Evolutionary conservation across 30 jellyfish, hydroid and myxozoan species (phyloP).

Genomic region (Aurelia coerulea): DNA sequence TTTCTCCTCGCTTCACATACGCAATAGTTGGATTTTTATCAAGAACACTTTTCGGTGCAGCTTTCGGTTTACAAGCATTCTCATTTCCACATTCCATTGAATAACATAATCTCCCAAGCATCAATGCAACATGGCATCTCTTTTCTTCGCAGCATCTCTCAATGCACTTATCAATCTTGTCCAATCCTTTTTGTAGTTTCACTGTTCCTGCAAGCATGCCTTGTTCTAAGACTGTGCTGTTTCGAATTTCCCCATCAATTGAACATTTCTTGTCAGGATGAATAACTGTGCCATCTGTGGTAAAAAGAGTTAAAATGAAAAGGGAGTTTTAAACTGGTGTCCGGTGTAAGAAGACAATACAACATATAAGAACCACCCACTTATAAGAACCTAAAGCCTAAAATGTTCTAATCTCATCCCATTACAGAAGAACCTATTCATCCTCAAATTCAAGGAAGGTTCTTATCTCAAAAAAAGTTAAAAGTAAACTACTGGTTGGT

Average conservation of each 20-base stretch:
- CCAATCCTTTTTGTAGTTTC: constrained; percentile 74
- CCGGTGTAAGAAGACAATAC: no score
- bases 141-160: constrained; percentile 89
- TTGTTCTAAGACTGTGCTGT: constrained; percentile 82
- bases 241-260: constrained; percentile 86
- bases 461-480: no score
- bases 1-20: constrained; percentile 92
- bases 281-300: constrained; percentile 82
- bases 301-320: not conserved
- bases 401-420: no score
- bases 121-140: constrained; percentile 96
- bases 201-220: constrained; percentile 97
- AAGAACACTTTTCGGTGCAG: constrained; percentile 79
- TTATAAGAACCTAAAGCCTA: no score
- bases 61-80: constrained; percentile 86
- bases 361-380: no score
- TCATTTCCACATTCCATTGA: constrained; percentile 97
- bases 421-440: no score
- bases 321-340: not conserved
- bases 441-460: no score
- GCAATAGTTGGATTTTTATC: constrained; percentile 92
- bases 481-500: no score
- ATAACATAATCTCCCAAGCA: constrained; percentile 89
- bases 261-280: constrained; percentile 77
- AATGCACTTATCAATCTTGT: constrained; percentile 61